A percentile compares a stretch with the other conserved stretches of the same genome.
These are phyloP conservation scores for Xiphias gladius DNA, from an alignment of 2,113 vertebrate genomes.

Conservation along the genomic window DNA sequence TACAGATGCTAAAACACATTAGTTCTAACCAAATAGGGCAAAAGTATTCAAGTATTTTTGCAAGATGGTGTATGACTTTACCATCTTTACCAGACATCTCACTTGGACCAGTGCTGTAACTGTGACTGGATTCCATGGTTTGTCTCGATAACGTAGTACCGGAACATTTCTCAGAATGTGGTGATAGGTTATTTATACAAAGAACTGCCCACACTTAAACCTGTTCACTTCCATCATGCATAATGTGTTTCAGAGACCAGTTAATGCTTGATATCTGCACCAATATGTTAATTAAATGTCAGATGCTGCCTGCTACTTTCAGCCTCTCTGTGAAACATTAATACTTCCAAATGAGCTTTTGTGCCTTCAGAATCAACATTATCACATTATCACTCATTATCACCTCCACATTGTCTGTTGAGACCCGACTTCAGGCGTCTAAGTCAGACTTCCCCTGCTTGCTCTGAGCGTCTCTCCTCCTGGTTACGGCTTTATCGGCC, in stretches of 20 bases:
- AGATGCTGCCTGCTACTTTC: not conserved
- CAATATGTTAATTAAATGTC: not conserved
- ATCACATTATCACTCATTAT: not conserved
- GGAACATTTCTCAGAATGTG: slow-evolving; percentile 5
- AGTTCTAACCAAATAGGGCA: not conserved
- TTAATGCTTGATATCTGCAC: not conserved
- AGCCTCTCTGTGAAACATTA: not conserved
- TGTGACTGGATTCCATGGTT: not conserved
- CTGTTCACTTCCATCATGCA: not conserved
- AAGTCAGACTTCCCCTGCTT: slow-evolving; percentile 55
- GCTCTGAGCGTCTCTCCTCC: slow-evolving; percentile 52
- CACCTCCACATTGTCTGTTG: not conserved
- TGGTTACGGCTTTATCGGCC: slow-evolving; percentile 11
- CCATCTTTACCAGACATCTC: not conserved
- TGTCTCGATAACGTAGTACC: not conserved
- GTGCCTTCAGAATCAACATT: not conserved
- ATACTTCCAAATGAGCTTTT: not conserved
- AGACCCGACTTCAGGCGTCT: slow-evolving; percentile 60
- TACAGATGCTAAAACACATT: not conserved
- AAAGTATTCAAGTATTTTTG: not conserved
- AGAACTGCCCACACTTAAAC: not conserved
- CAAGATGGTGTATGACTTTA: not conserved
- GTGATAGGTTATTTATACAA: slow-evolving; percentile 8
- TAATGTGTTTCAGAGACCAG: not conserved
- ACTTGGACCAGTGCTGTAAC: not conserved